Base-by-base conservation (phyloP, 2,888 invertebrate genomes). In the Eremobia ochroleuca region DNA sequence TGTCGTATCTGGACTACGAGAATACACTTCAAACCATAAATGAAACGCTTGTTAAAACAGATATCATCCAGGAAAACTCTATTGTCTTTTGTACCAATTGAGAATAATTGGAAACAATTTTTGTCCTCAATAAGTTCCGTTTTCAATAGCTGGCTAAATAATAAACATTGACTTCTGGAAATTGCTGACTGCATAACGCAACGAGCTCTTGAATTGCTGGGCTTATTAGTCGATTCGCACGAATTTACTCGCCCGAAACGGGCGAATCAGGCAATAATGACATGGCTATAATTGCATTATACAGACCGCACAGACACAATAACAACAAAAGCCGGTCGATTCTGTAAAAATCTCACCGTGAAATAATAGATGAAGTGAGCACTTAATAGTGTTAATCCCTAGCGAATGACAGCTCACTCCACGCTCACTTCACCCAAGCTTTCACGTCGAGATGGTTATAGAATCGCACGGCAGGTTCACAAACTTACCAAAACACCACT, bases 61-160 rank as follows among this genome's bases (percentile, higher is more conserved):
- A 18, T 2, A 34, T 68, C 18, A 49, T 18, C n/a, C 28, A 34
- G 43, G 43, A 18, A 43, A 59, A 18, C 40, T 69, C 3, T 40
- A 34, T 70, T 34, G 25, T 34, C 59, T 18, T 43, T 61, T 52
- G 4, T 9, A 8, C 40, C 28, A 13, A 62, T 77, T 67, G 52
- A 70, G 8, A 78, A 79, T 65, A 73, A 77, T 79, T 79, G 73
- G 40, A 72, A 72, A 40, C 46, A 58, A 64, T 58, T 70, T 65
- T 70, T 65, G 64, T 43, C 13, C 4, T 64, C 37, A 64, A n/a
- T 46, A 37, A 25, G 5, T 28, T 18, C 34, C 18, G 46, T 65
- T 34, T n/a, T 9, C 25, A 6, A 59, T 43, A 40, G 31, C 4
- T 66, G 11, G 37, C 9, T 77, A 31, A 11, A 40, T 31, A 31